Percentiles rank a stretch among this genome's conserved stretches.
Conservation (phyloP, 2,888 invertebrate species). For the Lissocephala sabroskyi region DNA sequence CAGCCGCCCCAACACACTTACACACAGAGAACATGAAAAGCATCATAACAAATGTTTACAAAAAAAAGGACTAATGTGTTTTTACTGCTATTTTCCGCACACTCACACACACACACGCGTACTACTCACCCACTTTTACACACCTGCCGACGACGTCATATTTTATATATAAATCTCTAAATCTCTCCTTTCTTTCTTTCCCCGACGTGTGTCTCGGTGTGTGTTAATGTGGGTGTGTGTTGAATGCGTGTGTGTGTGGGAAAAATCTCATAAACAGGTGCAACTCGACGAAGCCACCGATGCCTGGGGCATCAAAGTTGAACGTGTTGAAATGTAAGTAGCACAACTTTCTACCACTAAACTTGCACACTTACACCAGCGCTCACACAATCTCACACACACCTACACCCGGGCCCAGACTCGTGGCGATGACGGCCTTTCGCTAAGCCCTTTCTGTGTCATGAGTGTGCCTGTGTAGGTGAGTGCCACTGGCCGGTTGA, state of each 20-base stretch:
- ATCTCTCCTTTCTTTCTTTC: too few relatives aligned
- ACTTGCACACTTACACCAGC: conserved; percentile 3
- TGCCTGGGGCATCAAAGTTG: conserved; percentile 96
- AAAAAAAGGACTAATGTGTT: conserved; percentile 63
- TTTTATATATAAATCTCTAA: too few relatives aligned
- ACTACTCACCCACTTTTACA: conserved; percentile 12
- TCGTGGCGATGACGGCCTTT: too few relatives aligned
- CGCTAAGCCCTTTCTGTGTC: conserved; percentile 41
- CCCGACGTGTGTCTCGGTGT: too few relatives aligned
- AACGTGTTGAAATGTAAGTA: conserved; percentile 96
- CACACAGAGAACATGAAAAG: conserved; percentile 19
- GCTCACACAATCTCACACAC: conserved; percentile 12
- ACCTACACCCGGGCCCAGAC: too few relatives aligned
- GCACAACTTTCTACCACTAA: conserved; percentile 42
- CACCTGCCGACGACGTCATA: conserved; percentile 20
- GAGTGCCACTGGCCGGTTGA: conserved; percentile 8
- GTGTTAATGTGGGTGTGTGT: too few relatives aligned
- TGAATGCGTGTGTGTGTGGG: conserved; percentile 27
- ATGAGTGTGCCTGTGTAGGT: conserved; percentile 22
- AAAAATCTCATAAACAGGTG: conserved; percentile 72
- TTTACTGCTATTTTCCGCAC: conserved; percentile 54
- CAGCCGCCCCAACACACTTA: not conserved
- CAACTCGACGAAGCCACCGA: conserved; percentile 92
- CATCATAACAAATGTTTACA: conserved; percentile 46
- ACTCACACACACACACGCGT: conserved; percentile 16